These are phyloP conservation scores for Drosophila serrata DNA, from an alignment of 1,140 invertebrate species.

Conservation along the genomic window DNA sequence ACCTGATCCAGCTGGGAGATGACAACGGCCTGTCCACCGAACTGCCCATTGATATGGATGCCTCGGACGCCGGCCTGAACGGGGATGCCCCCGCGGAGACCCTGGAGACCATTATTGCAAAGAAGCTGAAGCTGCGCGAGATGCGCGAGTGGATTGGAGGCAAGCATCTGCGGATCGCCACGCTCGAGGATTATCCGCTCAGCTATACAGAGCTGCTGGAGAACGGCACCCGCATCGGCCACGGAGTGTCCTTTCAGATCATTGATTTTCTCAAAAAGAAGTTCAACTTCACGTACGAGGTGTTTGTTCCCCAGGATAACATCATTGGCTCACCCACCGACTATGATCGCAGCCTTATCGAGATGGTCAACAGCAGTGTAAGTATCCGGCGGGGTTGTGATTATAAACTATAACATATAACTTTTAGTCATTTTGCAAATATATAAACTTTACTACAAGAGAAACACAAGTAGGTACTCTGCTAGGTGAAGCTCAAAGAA, in stretches of 20 bases:
- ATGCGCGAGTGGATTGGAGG: constrained; percentile 75
- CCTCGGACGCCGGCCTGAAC: constrained; percentile 25
- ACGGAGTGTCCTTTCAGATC: constrained; percentile 90
- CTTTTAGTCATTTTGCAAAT: background rate
- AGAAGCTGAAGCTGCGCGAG: constrained; percentile 52
- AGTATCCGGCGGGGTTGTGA: constrained; percentile 9
- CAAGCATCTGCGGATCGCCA: constrained; percentile 73
- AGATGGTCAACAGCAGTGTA: constrained; percentile 83
- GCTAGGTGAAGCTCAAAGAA: background rate
- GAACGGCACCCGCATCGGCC: constrained; percentile 87
- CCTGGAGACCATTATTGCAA: constrained; percentile 53
- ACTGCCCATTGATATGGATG: constrained; percentile 33
- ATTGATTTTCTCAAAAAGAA: constrained; percentile 89
- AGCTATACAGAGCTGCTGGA: constrained; percentile 86
- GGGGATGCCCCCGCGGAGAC: constrained; percentile 54
- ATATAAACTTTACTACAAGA: background rate
- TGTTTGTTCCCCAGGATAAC: constrained; percentile 88
- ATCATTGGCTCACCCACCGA: constrained; percentile 84
- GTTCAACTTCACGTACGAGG: constrained; percentile 90
- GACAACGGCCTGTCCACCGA: constrained; percentile 29
- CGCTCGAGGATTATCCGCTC: constrained; percentile 87
- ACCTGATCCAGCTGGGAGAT: constrained; percentile 44
- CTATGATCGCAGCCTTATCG: constrained; percentile 87
- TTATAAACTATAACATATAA: too few species aligned
- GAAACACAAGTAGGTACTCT: background rate